Percentiles rank a stretch among this genome's conserved stretches.
Evolutionary conservation across 2,888 invertebrate genomes (phyloP).

Genomic region (Drosophila quinaria): DNA sequence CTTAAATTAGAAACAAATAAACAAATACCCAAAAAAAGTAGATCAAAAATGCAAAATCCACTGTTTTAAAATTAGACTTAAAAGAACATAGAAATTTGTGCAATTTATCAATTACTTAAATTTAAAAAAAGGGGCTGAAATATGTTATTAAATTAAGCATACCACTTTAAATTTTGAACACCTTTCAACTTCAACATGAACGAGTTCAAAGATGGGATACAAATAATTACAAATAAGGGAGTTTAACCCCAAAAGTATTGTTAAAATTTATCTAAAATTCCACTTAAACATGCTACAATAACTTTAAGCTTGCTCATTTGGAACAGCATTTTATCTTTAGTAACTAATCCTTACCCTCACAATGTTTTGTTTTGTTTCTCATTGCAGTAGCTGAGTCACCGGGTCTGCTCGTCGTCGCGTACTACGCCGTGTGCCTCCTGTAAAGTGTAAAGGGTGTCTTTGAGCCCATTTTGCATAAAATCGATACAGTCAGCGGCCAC

Average conservation of each 20-base stretch:
- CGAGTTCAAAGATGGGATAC: neutral
- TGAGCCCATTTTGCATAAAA: conserved; percentile 63
- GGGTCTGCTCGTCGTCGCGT: conserved; percentile 27
- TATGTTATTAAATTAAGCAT: too few relatives aligned
- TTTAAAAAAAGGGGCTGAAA: too few relatives aligned
- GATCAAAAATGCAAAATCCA: too few relatives aligned
- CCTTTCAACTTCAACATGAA: neutral
- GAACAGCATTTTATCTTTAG: conserved; percentile 3
- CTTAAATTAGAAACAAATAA: too few relatives aligned
- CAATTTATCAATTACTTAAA: too few relatives aligned
- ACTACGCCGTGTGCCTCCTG: conserved; percentile 6
- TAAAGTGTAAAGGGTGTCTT: conserved; percentile 49
- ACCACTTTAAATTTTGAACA: neutral
- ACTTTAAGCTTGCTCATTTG: conserved; percentile 2
- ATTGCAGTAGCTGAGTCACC: conserved; percentile 63
- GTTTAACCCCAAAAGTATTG: neutral
- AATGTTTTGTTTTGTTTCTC: conserved; percentile 27
- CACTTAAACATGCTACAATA: neutral
- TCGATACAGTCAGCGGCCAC: conserved; percentile 60
- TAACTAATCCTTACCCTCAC: conserved; percentile 13
- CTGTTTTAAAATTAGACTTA: too few relatives aligned
- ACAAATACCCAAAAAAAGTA: too few relatives aligned
- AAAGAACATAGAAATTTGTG: too few relatives aligned
- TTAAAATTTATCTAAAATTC: neutral
- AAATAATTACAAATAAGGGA: neutral